These are phyloP conservation scores for Urosaurus nigricauda DNA, from an alignment of 2,797 vertebrate genomes.

Conservation along the genomic window DNA sequence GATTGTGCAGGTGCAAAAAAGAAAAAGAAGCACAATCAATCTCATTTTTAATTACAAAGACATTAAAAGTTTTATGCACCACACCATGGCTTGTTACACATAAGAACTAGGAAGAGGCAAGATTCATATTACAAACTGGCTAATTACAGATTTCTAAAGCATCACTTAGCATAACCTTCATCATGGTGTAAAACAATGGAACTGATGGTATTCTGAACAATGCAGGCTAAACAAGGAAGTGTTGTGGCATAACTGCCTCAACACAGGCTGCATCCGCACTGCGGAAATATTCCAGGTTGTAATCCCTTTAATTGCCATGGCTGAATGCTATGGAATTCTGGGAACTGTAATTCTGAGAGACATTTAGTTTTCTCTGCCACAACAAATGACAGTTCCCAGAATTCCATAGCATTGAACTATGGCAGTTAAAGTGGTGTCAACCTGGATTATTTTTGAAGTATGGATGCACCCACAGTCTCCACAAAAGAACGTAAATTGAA, in stretches of 20 bases:
- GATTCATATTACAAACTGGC: neutral
- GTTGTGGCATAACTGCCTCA: neutral
- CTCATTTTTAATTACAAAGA: neutral
- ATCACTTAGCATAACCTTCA: neutral
- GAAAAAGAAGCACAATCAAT: neutral
- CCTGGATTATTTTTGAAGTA: too few species aligned
- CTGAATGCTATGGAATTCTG: too few species aligned
- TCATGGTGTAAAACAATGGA: neutral
- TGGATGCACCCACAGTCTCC: too few species aligned
- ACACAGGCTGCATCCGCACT: neutral
- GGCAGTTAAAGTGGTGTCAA: too few species aligned
- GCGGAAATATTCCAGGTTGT: too few species aligned
- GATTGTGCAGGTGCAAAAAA: neutral
- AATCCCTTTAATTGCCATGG: too few species aligned
- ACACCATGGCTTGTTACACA: neutral
- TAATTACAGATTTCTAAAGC: neutral
- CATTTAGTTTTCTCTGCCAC: too few species aligned
- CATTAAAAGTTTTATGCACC: neutral
- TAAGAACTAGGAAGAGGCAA: neutral
- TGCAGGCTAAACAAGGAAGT: neutral
- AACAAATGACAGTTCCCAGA: too few species aligned
- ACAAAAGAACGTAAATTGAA: neutral
- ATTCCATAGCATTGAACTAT: too few species aligned
- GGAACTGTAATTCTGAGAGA: too few species aligned
- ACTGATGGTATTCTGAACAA: neutral